phyloP scores from a whole-genome alignment of 2,113 vertebrate species.

The Oryzias melastigma region DNA sequence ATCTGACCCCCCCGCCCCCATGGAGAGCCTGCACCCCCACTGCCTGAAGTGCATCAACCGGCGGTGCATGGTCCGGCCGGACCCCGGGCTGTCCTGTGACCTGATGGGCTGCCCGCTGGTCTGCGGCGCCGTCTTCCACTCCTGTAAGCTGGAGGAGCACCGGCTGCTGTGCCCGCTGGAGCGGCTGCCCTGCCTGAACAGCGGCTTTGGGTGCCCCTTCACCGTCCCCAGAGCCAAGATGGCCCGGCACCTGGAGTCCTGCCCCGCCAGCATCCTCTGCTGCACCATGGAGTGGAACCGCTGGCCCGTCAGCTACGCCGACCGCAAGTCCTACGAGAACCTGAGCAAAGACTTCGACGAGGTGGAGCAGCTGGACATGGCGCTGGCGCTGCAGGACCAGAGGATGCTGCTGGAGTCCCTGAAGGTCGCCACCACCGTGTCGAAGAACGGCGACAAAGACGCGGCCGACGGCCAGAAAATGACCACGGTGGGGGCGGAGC shows the following conservation, averaged over 20 bases:
- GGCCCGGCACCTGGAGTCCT: constrained; percentile 89
- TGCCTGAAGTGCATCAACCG: constrained; percentile 95
- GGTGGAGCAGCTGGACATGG: constrained; percentile 98
- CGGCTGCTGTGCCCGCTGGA: constrained; percentile 92
- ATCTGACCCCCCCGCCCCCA: constrained; percentile 40
- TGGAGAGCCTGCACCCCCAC: constrained; percentile 91
- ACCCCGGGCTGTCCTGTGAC: constrained; percentile 88
- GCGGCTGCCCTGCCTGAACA: constrained; percentile 92
- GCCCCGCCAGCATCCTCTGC: constrained; percentile 96
- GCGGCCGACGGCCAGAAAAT: constrained; percentile 78
- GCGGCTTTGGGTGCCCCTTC: constrained; percentile 93
- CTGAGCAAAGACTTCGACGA: constrained; percentile 94
- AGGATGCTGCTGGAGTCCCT: constrained; percentile 96
- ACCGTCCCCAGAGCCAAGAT: constrained; percentile 87
- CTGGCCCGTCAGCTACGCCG: constrained; percentile 97
- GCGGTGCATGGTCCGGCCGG: constrained; percentile 91
- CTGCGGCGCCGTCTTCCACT: constrained; percentile 95
- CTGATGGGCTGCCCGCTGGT: constrained; percentile 91
- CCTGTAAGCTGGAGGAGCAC: constrained; percentile 91
- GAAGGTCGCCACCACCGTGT: constrained; percentile 91
- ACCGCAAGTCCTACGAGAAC: constrained; percentile 95
- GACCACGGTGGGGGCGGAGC: constrained; percentile 69
- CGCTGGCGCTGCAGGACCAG: constrained; percentile 96
- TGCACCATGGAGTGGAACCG: constrained; percentile 99
- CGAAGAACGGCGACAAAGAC: constrained; percentile 82